Base-by-base conservation (phyloP, 2,797 vertebrate genomes). In the Dendrocincla fuliginosa region DNA sequence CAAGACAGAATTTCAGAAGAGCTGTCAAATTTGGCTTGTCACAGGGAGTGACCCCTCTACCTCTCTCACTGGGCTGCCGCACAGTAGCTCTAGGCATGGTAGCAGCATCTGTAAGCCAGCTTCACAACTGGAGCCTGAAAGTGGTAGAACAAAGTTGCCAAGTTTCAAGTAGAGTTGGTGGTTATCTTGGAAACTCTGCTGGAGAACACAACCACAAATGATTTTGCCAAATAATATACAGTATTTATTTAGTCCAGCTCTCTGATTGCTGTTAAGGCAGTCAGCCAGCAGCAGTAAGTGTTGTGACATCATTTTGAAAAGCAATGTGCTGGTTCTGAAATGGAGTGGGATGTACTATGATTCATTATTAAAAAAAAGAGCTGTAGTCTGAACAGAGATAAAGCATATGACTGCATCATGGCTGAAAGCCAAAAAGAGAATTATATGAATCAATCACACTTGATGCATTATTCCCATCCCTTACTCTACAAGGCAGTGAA, bases 201-300 rank as follows among this genome's bases (percentile, higher is more conserved):
- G 91, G 86, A 97, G 95, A 97, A 94, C 95, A 97, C 94, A 96
- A 83, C 97, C 96, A 96, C 96, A 96, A 93, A 95, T 97, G 87
- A 95, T 97, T 98, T 97, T 94, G 96, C 97, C 96, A 97, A 97
- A 97, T 96, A 97, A 96, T 96, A 96, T 87, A 95, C 87, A 88
- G 90, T 97, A 97, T 98, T 98, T 97, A 94, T 94, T 95, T 96
- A 97, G 96, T 98, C 97, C 95, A 90, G 87, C 77, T 90, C 89
- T 95, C 96, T 92, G 93, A 92, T 97, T 97, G 96, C 96, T 97
- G 55, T 85, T 91, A 95, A 95, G 94, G 89, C 89, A 95, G 47
- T 61, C 86, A 95, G 96, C 97, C 98, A 97, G 94, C 95, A 96
- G 89, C 95, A 87, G 87, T 87, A 69, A 97, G 70, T 95, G 82